Conservation (phyloP, 2,888 invertebrate species). For the Lysandra bellargus region DNA sequence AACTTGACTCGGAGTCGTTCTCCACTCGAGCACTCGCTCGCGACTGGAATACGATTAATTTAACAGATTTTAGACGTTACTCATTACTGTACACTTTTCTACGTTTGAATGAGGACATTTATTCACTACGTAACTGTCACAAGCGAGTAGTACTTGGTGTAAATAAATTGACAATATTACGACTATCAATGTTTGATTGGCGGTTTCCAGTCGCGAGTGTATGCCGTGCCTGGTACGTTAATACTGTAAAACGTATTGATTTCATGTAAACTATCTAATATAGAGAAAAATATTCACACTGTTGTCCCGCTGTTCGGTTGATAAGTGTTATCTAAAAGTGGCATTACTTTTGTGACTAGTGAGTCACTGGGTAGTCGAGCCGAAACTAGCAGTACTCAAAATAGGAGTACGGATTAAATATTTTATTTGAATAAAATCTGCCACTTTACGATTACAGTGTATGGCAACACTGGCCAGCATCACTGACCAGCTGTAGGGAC, state of each 20-base stretch:
- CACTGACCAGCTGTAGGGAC: not conserved
- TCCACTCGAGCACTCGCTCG: not conserved
- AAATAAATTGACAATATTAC: not conserved
- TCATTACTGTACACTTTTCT: not conserved
- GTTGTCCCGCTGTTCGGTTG: slow-evolving; percentile 19
- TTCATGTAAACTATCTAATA: slow-evolving; percentile 27
- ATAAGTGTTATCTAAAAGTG: slow-evolving; percentile 25
- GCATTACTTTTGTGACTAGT: slow-evolving; percentile 34
- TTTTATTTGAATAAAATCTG: not conserved
- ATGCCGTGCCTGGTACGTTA: not conserved
- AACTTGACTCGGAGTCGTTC: not conserved
- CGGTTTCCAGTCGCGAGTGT: not conserved
- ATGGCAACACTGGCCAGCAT: not conserved
- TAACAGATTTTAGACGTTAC: not conserved
- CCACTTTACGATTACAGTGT: slow-evolving; percentile 1
- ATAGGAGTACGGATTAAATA: not conserved
- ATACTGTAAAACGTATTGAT: slow-evolving; percentile 17
- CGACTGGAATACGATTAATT: not conserved
- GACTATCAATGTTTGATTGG: not conserved
- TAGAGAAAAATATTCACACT: slow-evolving; percentile 1
- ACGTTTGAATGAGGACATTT: not conserved
- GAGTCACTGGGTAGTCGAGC: slow-evolving; percentile 9
- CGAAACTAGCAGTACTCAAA: slow-evolving; percentile 2
- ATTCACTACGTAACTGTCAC: not conserved
- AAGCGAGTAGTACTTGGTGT: slow-evolving; percentile 6